Percentiles rank a stretch among this genome's conserved stretches.
phyloP scores from a whole-genome alignment of 2,113 vertebrate genomes.

The Telmatochromis brachygnathus region DNA sequence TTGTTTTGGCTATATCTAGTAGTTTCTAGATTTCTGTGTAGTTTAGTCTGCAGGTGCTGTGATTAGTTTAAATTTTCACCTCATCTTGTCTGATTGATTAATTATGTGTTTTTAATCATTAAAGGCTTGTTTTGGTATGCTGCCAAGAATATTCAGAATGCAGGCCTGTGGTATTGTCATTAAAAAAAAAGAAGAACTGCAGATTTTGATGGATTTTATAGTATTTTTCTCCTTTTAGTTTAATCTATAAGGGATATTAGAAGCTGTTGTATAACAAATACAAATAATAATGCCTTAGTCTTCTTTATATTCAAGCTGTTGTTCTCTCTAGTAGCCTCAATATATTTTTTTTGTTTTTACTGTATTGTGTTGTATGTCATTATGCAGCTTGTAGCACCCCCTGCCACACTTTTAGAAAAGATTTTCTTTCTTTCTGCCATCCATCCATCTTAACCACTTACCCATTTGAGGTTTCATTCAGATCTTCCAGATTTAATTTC shows the following conservation, averaged over 20 bases:
- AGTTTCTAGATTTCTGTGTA: not conserved
- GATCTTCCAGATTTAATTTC: not conserved
- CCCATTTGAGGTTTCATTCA: not conserved
- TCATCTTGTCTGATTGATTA: not conserved
- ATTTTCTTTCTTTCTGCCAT: not conserved
- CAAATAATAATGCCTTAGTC: not conserved
- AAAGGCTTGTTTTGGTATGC: not conserved
- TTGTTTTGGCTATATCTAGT: not conserved
- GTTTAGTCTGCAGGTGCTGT: not conserved
- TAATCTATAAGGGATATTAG: not conserved
- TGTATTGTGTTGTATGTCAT: not conserved
- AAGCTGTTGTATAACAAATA: not conserved
- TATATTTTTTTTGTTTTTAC: not conserved
- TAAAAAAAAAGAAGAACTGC: not conserved
- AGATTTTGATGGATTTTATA: not conserved
- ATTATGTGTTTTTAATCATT: not conserved
- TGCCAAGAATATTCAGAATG: not conserved
- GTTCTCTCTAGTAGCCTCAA: not conserved
- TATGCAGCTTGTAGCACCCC: not conserved
- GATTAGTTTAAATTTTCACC: not conserved
- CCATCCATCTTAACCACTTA: not conserved
- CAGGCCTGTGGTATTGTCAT: not conserved
- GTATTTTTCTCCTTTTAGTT: not conserved
- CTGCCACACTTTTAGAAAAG: not conserved
- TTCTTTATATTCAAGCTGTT: not conserved